Percentiles rank a stretch among this genome's conserved stretches.
Evolutionary conservation across 2,113 vertebrate genomes (phyloP).

Genomic region (Callocephalon fimbriatum): DNA sequence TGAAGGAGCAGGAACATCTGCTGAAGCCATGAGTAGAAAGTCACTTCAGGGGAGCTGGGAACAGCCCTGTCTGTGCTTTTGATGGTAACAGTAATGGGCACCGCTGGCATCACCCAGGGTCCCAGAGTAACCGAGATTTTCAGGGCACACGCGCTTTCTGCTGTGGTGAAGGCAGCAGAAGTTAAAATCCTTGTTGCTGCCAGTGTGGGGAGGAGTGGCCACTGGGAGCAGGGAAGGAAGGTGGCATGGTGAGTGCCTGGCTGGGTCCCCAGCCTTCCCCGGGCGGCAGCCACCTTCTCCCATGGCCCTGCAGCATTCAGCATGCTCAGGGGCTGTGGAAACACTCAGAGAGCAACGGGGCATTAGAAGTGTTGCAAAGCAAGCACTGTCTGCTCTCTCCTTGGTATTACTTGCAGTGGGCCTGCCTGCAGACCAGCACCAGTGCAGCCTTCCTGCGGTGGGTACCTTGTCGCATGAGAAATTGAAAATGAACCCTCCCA

Average conservation of each 20-base stretch:
- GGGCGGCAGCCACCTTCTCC: not conserved
- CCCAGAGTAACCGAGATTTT: not conserved
- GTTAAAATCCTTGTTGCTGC: not conserved
- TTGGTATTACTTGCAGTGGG: rapidly evolving
- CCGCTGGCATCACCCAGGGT: not conserved
- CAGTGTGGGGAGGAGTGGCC: rapidly evolving
- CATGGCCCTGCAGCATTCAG: rapidly evolving
- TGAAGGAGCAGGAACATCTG: conserved; percentile 56
- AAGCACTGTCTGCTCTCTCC: not conserved
- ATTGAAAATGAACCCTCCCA: rapidly evolving
- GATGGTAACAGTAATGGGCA: conserved; percentile 31
- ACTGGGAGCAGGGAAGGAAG: not conserved
- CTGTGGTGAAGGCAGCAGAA: not conserved
- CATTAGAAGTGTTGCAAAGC: not conserved
- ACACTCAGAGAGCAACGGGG: rapidly evolving
- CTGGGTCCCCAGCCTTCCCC: not conserved
- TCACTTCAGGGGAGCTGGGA: conserved; percentile 54
- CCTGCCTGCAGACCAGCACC: not conserved
- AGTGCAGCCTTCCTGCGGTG: rapidly evolving
- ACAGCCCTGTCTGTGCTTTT: not conserved
- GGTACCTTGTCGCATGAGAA: rapidly evolving
- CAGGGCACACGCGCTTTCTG: not conserved
- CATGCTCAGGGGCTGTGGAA: rapidly evolving
- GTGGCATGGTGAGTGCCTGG: not conserved
- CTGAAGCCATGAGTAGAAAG: conserved; percentile 56